Percentiles rank a stretch among this genome's conserved stretches.
Conservation (phyloP, 2,888 invertebrate species). For the Drosophila anceps region DNA sequence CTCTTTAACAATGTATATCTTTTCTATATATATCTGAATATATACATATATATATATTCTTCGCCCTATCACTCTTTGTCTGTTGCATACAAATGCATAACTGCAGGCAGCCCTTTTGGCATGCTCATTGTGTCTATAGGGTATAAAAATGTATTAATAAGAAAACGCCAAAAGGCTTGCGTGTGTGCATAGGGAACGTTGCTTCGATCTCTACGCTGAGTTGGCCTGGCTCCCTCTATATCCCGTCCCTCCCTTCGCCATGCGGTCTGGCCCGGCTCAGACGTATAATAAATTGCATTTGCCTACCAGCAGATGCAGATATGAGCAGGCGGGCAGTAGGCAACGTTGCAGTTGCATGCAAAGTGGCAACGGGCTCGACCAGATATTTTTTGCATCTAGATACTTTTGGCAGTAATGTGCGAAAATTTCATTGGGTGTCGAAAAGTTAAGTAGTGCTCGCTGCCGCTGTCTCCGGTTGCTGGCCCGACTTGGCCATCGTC, state of each 20-base stretch:
- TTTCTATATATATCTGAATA: neutral
- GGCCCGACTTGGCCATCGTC: slow-evolving; percentile 19
- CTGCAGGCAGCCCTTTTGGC: neutral
- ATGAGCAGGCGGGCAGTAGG: slow-evolving; percentile 28
- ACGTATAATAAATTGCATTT: slow-evolving; percentile 82
- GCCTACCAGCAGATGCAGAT: slow-evolving; percentile 68
- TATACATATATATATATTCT: neutral
- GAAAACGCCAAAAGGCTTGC: slow-evolving; percentile 78
- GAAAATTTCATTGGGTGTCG: slow-evolving; percentile 84
- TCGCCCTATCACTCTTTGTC: neutral
- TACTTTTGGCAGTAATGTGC: slow-evolving; percentile 84
- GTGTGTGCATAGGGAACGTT: slow-evolving; percentile 62
- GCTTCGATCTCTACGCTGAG: slow-evolving; percentile 19
- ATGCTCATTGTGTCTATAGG: slow-evolving; percentile 8
- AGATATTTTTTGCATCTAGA: slow-evolving; percentile 82
- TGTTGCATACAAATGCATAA: neutral
- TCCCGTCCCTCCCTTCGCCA: neutral
- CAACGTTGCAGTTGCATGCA: slow-evolving; percentile 65
- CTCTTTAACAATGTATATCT: neutral
- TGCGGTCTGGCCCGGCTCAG: slow-evolving; percentile 63
- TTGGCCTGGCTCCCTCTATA: neutral
- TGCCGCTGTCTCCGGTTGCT: slow-evolving; percentile 54
- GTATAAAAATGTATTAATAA: slow-evolving; percentile 83
- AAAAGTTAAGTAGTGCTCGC: slow-evolving; percentile 82
- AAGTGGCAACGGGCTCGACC: slow-evolving; percentile 47